phyloP scores from a whole-genome alignment of 2,113 vertebrate species.

The Heloderma charlesbogerti region DNA sequence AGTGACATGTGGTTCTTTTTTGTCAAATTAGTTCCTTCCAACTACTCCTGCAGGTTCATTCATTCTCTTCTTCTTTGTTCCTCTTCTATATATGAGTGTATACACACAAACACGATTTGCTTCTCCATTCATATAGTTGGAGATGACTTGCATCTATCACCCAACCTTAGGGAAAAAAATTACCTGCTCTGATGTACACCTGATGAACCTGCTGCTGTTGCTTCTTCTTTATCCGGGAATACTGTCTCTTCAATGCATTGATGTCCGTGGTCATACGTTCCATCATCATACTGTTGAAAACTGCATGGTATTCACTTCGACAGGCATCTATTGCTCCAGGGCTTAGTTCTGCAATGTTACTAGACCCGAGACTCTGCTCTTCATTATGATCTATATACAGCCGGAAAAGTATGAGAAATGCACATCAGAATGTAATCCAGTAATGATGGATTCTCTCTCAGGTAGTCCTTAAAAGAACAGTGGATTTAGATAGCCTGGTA shows the following conservation, averaged over 20 bases:
- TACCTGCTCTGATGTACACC: constrained; percentile 94
- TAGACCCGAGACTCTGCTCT: constrained; percentile 82
- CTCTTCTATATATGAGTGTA: not conserved
- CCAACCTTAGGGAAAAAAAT: not conserved
- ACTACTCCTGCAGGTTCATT: not conserved
- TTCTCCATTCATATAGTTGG: not conserved
- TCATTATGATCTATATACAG: constrained; percentile 81
- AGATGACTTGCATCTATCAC: not conserved
- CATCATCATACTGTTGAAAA: constrained; percentile 98
- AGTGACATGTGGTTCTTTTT: not conserved
- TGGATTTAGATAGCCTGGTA: not conserved
- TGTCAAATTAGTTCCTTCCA: not conserved
- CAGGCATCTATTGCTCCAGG: constrained; percentile 92
- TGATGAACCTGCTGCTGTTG: constrained; percentile 95
- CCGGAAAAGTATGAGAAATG: constrained; percentile 29
- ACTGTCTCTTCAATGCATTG: constrained; percentile 92
- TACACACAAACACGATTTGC: not conserved
- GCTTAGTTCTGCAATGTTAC: constrained; percentile 93
- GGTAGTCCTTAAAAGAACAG: not conserved
- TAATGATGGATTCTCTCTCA: not conserved
- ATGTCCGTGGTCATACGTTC: constrained; percentile 98
- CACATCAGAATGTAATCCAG: not conserved
- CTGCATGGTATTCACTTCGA: constrained; percentile 90
- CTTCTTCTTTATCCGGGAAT: constrained; percentile 91
- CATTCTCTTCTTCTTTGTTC: not conserved